Evolutionary conservation across 2,113 vertebrate species (phyloP).

Genomic region (Eulemur macaco): DNA sequence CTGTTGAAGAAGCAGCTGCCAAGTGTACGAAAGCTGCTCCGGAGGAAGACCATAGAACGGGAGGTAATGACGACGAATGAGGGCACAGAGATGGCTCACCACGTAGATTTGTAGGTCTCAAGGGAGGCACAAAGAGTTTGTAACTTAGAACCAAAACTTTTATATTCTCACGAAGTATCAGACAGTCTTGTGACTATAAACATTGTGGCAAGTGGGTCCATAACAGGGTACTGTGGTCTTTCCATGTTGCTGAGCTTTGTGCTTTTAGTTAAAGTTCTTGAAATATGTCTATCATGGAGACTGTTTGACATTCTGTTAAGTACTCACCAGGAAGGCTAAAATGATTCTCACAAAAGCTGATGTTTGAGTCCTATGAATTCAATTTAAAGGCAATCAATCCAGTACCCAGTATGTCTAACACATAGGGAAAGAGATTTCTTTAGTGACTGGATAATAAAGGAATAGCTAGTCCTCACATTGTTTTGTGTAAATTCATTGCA

Average conservation of each 20-base stretch:
- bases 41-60: slow-evolving; percentile 88
- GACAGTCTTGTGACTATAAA: not conserved
- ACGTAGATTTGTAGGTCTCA: not conserved
- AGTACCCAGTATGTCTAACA: not conserved
- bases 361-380: not conserved
- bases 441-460: not conserved
- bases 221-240: not conserved
- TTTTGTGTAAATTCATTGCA: slow-evolving; percentile 60
- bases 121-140: not conserved
- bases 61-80: slow-evolving; percentile 81
- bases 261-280: not conserved
- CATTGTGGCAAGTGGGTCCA: not conserved
- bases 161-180: not conserved
- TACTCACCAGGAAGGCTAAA: not conserved
- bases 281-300: not conserved
- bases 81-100: not conserved
- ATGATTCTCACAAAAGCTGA: not conserved
- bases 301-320: not conserved
- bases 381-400: not conserved
- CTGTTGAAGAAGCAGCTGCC: slow-evolving; percentile 86
- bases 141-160: not conserved
- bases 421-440: not conserved
- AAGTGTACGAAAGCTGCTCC: slow-evolving; percentile 88
- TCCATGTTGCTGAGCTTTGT: not conserved
- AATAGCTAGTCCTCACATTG: not conserved